Conservation (phyloP, 2,797 vertebrate genomes). For the Coluber constrictor region DNA sequence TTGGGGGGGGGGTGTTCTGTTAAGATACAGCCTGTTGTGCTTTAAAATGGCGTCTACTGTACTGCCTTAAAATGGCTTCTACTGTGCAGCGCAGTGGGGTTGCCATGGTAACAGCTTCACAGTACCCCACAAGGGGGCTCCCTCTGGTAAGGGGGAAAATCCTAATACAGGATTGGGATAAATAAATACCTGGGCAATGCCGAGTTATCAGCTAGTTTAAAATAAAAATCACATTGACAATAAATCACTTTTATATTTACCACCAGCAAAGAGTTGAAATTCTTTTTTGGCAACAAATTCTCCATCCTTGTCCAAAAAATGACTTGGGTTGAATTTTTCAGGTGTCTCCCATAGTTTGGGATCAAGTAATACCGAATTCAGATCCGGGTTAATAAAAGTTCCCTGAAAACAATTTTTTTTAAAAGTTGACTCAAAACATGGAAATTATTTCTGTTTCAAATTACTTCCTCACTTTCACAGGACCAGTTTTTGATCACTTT, state of each 20-base stretch:
- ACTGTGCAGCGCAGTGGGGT: no score
- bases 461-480: not conserved
- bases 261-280: not conserved
- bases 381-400: not conserved
- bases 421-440: not conserved
- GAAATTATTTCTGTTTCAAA: not conserved
- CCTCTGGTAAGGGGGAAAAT: no score
- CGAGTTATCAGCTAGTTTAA: not conserved
- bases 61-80: no score
- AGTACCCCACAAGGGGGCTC: no score
- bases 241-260: not conserved
- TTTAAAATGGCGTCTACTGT: no score
- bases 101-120: no score
- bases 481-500: not conserved
- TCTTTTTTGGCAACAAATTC: not conserved
- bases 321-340: not conserved
- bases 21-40: no score
- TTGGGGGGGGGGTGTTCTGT: no score
- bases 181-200: no score
- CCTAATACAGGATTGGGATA: no score
- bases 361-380: not conserved
- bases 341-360: not conserved
- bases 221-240: not conserved
- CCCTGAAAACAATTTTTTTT: not conserved
- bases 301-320: conserved; percentile 6